Base-by-base conservation (phyloP, 2,113 vertebrate genomes). In the Anolis sagrei region DNA sequence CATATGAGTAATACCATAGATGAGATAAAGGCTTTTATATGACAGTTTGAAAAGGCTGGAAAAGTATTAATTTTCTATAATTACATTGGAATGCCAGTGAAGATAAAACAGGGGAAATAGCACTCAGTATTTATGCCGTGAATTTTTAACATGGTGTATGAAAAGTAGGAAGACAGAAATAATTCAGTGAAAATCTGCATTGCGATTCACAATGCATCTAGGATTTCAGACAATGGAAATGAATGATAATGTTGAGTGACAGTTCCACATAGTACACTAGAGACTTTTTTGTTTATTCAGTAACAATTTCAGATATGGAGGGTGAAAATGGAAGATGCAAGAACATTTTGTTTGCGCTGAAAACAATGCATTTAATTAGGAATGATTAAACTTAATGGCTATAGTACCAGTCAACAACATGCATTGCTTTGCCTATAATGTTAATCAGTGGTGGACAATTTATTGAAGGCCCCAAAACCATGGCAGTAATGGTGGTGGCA, bases 61-160 rank as follows among this genome's bases (percentile, higher is more conserved):
- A 29, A 16, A 48, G 23, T 21, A 32, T 16, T 61, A 34, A 25
- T 23, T 36, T 39, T 36, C 25, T 29, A 25, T 51, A 48, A 89
- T 80, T 88, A 94, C 91, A 91, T 89, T 79, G 92, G 93, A 93
- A 92, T 88, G 88, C 91, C 93, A 94, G 93, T 93, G 93, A 95
- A 95, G 92, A 94, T 90, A 92, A 94, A 95, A 90, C 93, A 88
- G 90, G 88, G 91, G 88, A 92, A 23, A 83, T 4, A 70, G 48
- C 19, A 93, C 11, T 19, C 89, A 87, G 0, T 88, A 87, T 87
- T 61, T 77, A 44, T 48, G 39, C 7, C 54, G 54, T 68, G 48
- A 36, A 84, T 84, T 34, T 54, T 77, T 74, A 76, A 76, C 21
- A 68, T 9, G 44, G 44, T 36, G n/a, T 36, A 16, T 51, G 62